phyloP scores from a whole-genome alignment of 2,888 invertebrate species.

The Luperina nickerlii region DNA sequence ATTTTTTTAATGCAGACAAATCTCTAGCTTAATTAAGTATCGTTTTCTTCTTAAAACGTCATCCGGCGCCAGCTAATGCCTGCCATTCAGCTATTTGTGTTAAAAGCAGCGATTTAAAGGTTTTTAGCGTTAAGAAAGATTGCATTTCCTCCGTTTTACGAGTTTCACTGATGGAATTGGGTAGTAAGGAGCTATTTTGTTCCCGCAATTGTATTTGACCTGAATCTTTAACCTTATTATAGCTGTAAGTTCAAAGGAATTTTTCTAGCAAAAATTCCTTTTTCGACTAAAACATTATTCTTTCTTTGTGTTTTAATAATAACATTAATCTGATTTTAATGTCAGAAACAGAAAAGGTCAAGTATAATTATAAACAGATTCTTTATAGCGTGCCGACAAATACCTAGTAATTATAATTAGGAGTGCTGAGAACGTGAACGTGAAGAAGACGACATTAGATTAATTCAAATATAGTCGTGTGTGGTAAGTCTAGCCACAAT shows the following conservation, averaged over 20 bases:
- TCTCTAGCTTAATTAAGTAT: slow-evolving; percentile 58
- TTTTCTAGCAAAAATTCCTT: neutral
- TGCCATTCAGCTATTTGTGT: slow-evolving; percentile 52
- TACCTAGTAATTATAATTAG: slow-evolving; percentile 12
- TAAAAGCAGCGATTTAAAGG: slow-evolving; percentile 56
- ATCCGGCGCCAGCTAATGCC: slow-evolving; percentile 53
- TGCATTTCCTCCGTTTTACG: slow-evolving; percentile 54
- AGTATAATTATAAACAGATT: neutral
- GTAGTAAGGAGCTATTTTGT: slow-evolving; percentile 55
- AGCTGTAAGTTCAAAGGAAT: slow-evolving; percentile 6
- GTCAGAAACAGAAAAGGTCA: neutral
- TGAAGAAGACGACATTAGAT: neutral
- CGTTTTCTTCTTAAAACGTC: slow-evolving; percentile 63
- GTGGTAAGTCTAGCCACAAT: neutral
- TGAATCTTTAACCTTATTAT: slow-evolving; percentile 25
- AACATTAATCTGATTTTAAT: neutral
- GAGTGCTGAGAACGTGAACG: neutral
- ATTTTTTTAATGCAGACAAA: slow-evolving; percentile 58
- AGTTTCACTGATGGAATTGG: slow-evolving; percentile 55
- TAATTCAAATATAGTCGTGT: slow-evolving; percentile 1
- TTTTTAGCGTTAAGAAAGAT: slow-evolving; percentile 57
- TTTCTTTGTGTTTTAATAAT: neutral
- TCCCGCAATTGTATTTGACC: slow-evolving; percentile 45
- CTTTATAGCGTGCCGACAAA: neutral
- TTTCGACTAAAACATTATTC: neutral